Base-by-base conservation (phyloP, 2,113 vertebrate genomes). In the Malurus melanocephalus region DNA sequence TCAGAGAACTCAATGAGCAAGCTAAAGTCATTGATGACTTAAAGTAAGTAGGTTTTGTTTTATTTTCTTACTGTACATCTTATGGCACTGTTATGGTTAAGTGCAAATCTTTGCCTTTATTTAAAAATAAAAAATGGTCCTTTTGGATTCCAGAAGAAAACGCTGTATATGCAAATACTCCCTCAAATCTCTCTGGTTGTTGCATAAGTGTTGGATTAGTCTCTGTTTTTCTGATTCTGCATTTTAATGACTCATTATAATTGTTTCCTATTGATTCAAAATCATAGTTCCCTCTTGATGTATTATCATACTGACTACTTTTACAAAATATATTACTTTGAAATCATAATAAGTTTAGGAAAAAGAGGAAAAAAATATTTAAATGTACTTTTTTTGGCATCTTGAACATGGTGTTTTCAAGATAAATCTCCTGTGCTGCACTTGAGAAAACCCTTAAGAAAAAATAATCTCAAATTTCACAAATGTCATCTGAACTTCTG, bases 1-100 rank as follows among this genome's bases (percentile, higher is more conserved):
- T 99, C 85, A 95, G 99, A 94, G 99, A 99, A 94, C 98, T 99
- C 68, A 99, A 99, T 65, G 99, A 99, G 85, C 99, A 99, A 96
- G 99, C 99, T 72, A 99, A 98, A 97, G 99, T 99, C 91, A 99
- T 99, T 56, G 99, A 99, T 75, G 99, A 99, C 95, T 98, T 99
- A 80, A 99, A 99, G 99, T 99, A 98, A 95, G 98, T 95, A 82
- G 48, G 11, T 5, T 42, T 45, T 68, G 10, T 38, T 52, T 77
- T 9, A 6, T 56, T 12, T 35, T 60, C 22, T 45, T 35, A 19
- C 14, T n/a, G 6, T 18, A 0, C 11, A 7, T 28, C 22, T 59
- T 52, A 8, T 46, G 52, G 24, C 52, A 19, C 16, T 33, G 35
- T 45, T 33, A 19, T 7, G 43, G 28, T 71, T 38, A 64, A 60